Percentiles rank a stretch among this genome's conserved stretches.
Conservation (phyloP, 1,140 invertebrate species). For the Ostrea denselamellosa region DNA sequence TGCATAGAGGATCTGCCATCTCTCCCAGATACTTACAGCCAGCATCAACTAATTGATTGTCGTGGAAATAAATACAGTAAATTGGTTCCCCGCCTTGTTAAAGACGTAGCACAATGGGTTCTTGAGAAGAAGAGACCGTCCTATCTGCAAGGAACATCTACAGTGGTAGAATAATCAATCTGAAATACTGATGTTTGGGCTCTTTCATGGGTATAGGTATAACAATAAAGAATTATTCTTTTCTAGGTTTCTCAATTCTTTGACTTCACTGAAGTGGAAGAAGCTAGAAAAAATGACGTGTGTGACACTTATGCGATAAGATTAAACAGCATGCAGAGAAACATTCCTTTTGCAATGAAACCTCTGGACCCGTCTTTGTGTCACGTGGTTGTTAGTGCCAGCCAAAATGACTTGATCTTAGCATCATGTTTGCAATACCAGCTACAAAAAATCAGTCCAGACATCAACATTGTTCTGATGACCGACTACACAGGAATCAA, state of each 20-base stretch:
- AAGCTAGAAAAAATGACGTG: neutral
- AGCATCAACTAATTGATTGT: neutral
- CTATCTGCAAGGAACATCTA: neutral
- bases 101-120: neutral
- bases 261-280: neutral
- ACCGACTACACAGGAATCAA: slow-evolving; percentile 45
- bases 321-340: slow-evolving; percentile 3
- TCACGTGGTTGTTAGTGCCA: slow-evolving; percentile 6
- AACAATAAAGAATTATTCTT: neutral
- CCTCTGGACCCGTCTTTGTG: neutral
- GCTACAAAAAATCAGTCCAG: slow-evolving; percentile 41
- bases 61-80: neutral
- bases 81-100: neutral
- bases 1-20: neutral
- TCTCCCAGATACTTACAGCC: neutral
- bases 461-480: slow-evolving; percentile 46
- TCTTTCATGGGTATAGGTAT: too few species aligned
- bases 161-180: neutral
- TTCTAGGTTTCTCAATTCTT: neutral
- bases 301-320: neutral
- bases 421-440: neutral
- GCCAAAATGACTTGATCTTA: neutral
- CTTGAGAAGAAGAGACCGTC: neutral
- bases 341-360: neutral
- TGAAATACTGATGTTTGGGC: neutral